Evolutionary conservation across 2,797 vertebrate species (phyloP).

Genomic region (Sebastiscus albofasciatus): DNA sequence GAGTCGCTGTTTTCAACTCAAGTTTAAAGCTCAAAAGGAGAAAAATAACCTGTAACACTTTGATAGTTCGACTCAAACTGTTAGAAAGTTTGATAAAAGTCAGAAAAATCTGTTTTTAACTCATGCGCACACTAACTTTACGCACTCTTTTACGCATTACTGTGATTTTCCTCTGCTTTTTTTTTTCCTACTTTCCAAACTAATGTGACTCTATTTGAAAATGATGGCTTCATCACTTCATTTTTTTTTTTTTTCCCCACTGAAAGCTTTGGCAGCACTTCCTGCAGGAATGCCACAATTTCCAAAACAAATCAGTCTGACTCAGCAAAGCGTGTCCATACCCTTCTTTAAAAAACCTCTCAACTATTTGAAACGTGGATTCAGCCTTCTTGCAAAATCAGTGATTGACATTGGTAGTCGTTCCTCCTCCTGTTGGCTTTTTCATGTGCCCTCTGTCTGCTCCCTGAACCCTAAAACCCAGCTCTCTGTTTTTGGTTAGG

Average conservation of each 20-base stretch:
- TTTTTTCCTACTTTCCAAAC: not conserved
- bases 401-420: slow-evolving; percentile 38
- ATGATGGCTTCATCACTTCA: slow-evolving; percentile 43
- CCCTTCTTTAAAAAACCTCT: slow-evolving; percentile 10
- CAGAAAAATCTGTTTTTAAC: not conserved
- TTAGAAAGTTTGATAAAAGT: not conserved
- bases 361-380: not conserved
- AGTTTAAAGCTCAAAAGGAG: not conserved
- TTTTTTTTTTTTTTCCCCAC: slow-evolving; percentile 31
- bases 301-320: slow-evolving; percentile 71
- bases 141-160: not conserved
- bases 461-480: slow-evolving; percentile 71
- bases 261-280: slow-evolving; percentile 55
- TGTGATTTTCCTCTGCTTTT: slow-evolving; percentile 15
- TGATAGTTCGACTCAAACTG: not conserved
- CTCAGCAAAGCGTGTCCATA: slow-evolving; percentile 61
- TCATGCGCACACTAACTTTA: not conserved
- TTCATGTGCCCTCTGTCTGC: slow-evolving; percentile 64
- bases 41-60: not conserved
- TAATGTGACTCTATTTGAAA: not conserved
- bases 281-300: slow-evolving; percentile 70
- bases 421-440: slow-evolving; percentile 4
- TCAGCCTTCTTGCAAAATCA: not conserved
- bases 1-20: slow-evolving; percentile 21
- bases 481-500: slow-evolving; percentile 77